A percentile compares a stretch with the other conserved stretches of the same genome.
Evolutionary conservation across 2,797 vertebrate species (phyloP).

Genomic region (Triplophysa yarkandensis): DNA sequence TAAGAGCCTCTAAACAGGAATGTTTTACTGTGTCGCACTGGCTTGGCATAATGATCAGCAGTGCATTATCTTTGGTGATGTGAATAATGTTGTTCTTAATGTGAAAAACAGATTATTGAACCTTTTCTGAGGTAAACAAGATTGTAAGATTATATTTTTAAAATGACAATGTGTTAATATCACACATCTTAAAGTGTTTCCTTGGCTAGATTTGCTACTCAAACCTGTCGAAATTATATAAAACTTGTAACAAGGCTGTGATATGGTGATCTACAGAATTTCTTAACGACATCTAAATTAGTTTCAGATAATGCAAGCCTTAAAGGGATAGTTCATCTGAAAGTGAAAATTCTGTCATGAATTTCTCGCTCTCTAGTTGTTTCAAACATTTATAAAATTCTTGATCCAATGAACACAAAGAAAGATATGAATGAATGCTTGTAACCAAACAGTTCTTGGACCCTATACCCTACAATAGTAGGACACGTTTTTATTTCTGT

Average conservation of each 20-base stretch:
- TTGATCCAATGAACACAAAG: too few species aligned
- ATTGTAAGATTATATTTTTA: constrained; percentile 7
- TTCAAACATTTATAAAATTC: too few species aligned
- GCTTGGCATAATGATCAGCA: constrained; percentile 39
- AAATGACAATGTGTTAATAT: not conserved
- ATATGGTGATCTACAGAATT: not conserved
- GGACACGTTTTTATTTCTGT: too few species aligned
- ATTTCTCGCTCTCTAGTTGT: too few species aligned
- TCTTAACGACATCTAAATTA: too few species aligned
- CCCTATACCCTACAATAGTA: too few species aligned
- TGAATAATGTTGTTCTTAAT: constrained; percentile 27
- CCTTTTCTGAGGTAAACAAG: constrained; percentile 17
- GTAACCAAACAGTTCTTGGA: too few species aligned
- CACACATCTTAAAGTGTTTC: constrained; percentile 14
- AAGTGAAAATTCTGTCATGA: too few species aligned
- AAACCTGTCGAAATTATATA: constrained; percentile 15
- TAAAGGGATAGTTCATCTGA: too few species aligned
- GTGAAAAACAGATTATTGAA: constrained; percentile 19
- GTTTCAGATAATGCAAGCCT: too few species aligned
- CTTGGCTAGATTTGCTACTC: constrained; percentile 18
- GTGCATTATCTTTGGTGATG: constrained; percentile 20
- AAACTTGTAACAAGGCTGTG: not conserved
- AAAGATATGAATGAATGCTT: too few species aligned
- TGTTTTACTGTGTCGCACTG: constrained; percentile 29
- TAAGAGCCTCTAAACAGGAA: constrained; percentile 29